phyloP scores from a whole-genome alignment of 2,113 vertebrate species.

The Mus spicilegus region DNA sequence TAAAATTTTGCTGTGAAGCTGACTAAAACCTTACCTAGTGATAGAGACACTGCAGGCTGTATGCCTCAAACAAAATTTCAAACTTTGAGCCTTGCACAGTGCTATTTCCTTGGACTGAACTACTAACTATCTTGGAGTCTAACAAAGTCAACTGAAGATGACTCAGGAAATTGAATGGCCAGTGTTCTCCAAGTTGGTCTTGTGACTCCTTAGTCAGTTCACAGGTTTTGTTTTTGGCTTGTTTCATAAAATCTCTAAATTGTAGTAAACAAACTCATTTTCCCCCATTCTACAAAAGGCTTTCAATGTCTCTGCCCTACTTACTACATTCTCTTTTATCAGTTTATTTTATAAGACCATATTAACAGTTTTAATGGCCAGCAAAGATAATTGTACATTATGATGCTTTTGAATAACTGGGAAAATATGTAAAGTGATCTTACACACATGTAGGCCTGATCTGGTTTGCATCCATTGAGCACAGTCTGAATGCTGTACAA shows the following conservation, averaged over 20 bases:
- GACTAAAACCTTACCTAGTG: slow-evolving; percentile 20
- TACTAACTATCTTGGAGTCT: not conserved
- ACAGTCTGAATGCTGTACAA: not conserved
- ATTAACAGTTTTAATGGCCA: not conserved
- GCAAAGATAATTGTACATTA: not conserved
- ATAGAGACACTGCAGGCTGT: slow-evolving; percentile 4
- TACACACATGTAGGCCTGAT: not conserved
- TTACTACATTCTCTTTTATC: not conserved
- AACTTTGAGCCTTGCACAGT: not conserved
- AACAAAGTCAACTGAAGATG: slow-evolving; percentile 1
- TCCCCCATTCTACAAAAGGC: not conserved
- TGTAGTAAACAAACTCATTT: not conserved
- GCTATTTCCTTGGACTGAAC: not conserved
- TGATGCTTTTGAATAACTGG: not conserved
- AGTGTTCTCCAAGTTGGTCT: not conserved
- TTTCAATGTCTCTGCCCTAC: slow-evolving; percentile 8
- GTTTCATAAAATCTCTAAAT: slow-evolving; percentile 31
- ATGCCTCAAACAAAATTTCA: not conserved
- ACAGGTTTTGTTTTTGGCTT: not conserved
- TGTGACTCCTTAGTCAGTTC: not conserved
- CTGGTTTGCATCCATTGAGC: not conserved
- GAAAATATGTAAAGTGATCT: slow-evolving; percentile 6
- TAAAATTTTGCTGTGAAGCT: slow-evolving; percentile 31
- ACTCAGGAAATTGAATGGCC: not conserved
- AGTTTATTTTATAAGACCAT: not conserved